Base-by-base conservation (phyloP, 2,888 invertebrate genomes). In the Limenitis camilla region DNA sequence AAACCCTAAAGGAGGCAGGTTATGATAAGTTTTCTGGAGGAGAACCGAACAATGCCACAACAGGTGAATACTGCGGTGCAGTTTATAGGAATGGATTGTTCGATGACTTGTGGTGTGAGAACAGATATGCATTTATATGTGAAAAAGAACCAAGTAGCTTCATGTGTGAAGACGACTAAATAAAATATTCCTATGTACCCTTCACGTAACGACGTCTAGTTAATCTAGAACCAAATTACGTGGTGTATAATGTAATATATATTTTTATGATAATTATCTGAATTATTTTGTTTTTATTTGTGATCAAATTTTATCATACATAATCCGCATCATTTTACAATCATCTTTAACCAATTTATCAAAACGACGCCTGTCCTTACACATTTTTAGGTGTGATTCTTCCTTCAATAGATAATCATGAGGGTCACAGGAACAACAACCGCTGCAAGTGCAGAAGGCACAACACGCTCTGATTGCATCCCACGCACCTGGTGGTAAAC, bases 401-500 rank as follows among this genome's bases (percentile, higher is more conserved):
- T 81, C 80, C 2, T 62, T 67, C 8, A 67, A 52, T 50, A 54
- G 46, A 62, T 82, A 82, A 1, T 62, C 69, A 9, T 56, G 56
- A 0, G 62, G 46, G 4, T 69, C 65, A 60, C 81, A 77, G 0
- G 60, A 49, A 5, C 77, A 75, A 55, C 81, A 81, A 11, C 53
- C 30, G n/a, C 50, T 44, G 49, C 72, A 71, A 0, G 39, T 36
- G 61, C 83, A 81, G 61, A 80, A 81, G 0, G 76, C 62, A 42
- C 82, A 81, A 31, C 73, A 63, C 0, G 68, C 67, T 0, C 50
- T 60, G 30, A 80, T 75, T 0, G 71, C 65, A 1, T 63, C 62
- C 71, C 70, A 69, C 0, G 81, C 81, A 49, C 83, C 83, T 82
- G n/a, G n/a, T n/a, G n/a, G n/a, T n/a, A n/a, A n/a, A n/a, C n/a